phyloP scores from a whole-genome alignment of 2,113 vertebrate genomes.

The Brachionichthys hirsutus region DNA sequence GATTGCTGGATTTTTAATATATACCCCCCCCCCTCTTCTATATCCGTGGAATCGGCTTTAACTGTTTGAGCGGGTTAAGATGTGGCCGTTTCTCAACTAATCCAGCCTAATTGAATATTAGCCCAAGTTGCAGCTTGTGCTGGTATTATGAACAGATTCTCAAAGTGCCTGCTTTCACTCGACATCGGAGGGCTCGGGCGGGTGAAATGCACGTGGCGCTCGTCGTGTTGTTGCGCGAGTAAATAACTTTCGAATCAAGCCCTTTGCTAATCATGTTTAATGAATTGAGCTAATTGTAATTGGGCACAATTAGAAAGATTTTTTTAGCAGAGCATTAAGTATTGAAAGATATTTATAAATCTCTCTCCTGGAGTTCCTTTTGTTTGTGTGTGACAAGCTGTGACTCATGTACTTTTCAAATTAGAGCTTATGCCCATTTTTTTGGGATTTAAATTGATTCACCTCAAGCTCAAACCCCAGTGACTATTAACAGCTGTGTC shows the following conservation, averaged over 20 bases:
- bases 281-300: slow-evolving; percentile 76
- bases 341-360: slow-evolving; percentile 61
- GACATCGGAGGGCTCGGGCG: slow-evolving; percentile 28
- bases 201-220: slow-evolving; percentile 39
- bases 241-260: slow-evolving; percentile 64
- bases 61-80: slow-evolving; percentile 61
- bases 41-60: slow-evolving; percentile 71
- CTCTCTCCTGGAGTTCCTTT: slow-evolving; percentile 59
- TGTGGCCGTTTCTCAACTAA: slow-evolving; percentile 65
- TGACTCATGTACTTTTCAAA: slow-evolving; percentile 72
- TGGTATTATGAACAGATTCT: slow-evolving; percentile 62
- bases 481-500: slow-evolving; percentile 60
- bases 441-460: too few species aligned
- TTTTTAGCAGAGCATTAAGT: slow-evolving; percentile 53
- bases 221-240: slow-evolving; percentile 28
- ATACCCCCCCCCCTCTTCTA: too few species aligned
- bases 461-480: too few species aligned
- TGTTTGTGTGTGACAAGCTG: slow-evolving; percentile 64
- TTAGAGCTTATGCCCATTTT: slow-evolving; percentile 53
- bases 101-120: slow-evolving; percentile 78
- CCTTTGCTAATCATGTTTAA: slow-evolving; percentile 69
- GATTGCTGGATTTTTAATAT: slow-evolving; percentile 23
- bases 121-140: slow-evolving; percentile 62
- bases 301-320: slow-evolving; percentile 69
- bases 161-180: slow-evolving; percentile 46